These are phyloP conservation scores for Panagrolaimus sp. DNA, from an alignment of 1,140 invertebrate genomes.

Conservation along the genomic window DNA sequence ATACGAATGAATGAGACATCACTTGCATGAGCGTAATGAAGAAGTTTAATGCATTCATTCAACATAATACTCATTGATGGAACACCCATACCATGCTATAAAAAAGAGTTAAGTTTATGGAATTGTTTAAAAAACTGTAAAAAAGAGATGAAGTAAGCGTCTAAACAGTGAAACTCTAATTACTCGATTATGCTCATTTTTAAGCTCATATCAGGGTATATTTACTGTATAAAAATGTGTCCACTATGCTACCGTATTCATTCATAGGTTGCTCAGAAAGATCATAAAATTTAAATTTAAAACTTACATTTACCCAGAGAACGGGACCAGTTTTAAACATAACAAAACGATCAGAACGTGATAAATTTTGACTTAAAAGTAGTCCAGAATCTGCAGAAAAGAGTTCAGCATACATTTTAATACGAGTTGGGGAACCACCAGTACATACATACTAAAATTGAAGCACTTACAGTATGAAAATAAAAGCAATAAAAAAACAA, in stretches of 20 bases:
- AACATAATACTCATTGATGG: constrained; percentile 83
- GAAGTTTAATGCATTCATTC: constrained; percentile 85
- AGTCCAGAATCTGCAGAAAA: constrained; percentile 82
- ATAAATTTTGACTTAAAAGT: constrained; percentile 83
- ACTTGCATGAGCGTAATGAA: constrained; percentile 77
- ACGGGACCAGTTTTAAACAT: constrained; percentile 97
- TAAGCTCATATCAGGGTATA: neutral
- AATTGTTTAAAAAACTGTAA: no score
- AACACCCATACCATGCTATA: constrained; percentile 84
- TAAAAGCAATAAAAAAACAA: constrained; percentile 15
- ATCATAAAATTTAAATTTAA: constrained; percentile 13
- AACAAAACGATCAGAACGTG: constrained; percentile 83
- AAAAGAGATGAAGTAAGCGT: no score
- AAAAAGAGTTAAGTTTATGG: constrained; percentile 25
- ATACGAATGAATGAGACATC: constrained; percentile 85
- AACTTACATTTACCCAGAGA: constrained; percentile 80
- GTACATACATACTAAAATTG: constrained; percentile 84
- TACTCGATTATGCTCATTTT: constrained; percentile 19
- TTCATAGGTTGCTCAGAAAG: no score
- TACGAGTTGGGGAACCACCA: constrained; percentile 87
- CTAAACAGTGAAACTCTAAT: constrained; percentile 13
- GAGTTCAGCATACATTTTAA: constrained; percentile 84
- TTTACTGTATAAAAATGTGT: constrained; percentile 4
- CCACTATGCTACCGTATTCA: no score
- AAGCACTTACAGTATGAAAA: neutral